A percentile compares a stretch with the other conserved stretches of the same genome.
Conservation (phyloP, 2,113 vertebrate genomes). For the Pogonocichla stellata region DNA sequence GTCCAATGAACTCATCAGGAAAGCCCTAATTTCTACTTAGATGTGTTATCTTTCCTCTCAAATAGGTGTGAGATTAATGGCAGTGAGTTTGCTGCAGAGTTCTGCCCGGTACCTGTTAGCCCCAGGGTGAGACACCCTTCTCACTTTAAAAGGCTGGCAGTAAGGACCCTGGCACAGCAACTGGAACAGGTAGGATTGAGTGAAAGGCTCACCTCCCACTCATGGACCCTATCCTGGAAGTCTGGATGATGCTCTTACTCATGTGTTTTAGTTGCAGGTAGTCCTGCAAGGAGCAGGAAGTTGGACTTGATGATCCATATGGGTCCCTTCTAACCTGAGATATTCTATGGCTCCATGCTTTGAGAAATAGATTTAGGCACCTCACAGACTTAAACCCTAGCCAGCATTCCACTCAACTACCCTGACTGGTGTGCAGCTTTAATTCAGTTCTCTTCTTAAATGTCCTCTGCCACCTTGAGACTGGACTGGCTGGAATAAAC, state of each 20-base stretch:
- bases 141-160: constrained; percentile 43
- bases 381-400: background rate
- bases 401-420: background rate
- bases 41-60: background rate
- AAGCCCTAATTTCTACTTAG: background rate
- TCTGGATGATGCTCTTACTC: background rate
- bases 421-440: background rate
- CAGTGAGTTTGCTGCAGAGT: background rate
- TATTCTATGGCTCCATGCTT: background rate
- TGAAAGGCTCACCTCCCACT: background rate
- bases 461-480: background rate
- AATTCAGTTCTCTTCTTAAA: background rate
- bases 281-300: background rate
- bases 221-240: background rate
- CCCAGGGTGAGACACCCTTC: constrained; percentile 9
- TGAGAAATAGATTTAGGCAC: background rate
- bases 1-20: background rate
- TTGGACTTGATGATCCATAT: background rate
- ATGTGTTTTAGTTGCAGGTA: background rate
- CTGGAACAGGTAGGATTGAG: background rate
- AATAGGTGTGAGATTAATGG: constrained; percentile 14
- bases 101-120: background rate
- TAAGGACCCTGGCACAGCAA: background rate
- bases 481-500: background rate
- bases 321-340: background rate